Evolutionary conservation across 2,113 vertebrate genomes (phyloP).

Genomic region (Actinemys pallida): DNA sequence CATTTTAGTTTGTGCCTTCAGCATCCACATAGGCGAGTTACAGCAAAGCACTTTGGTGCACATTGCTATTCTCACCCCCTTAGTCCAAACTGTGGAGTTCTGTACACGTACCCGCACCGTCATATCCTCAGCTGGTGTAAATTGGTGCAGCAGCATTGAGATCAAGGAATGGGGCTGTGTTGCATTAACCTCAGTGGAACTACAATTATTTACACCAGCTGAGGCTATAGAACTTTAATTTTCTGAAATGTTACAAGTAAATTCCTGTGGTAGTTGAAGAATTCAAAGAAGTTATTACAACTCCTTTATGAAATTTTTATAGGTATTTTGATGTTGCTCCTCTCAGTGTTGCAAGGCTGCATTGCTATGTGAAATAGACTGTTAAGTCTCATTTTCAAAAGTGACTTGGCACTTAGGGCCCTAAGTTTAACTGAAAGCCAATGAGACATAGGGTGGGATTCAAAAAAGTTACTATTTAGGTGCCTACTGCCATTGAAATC

Average conservation of each 20-base stretch:
- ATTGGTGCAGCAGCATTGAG: rapidly evolving
- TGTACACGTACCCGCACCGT: background rate
- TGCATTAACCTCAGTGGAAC: background rate
- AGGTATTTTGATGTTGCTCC: background rate
- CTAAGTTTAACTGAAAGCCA: background rate
- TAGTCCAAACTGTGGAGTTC: background rate
- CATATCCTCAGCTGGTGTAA: background rate
- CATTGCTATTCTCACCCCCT: background rate
- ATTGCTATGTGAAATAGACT: background rate
- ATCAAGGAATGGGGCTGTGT: background rate
- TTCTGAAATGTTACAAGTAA: background rate
- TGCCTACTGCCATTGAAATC: no score
- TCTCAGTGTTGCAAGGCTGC: background rate
- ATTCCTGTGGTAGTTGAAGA: background rate
- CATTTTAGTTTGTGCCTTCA: background rate
- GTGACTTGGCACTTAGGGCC: background rate
- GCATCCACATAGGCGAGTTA: background rate
- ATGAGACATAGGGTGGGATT: background rate
- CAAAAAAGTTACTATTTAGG: no score
- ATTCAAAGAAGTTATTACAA: background rate
- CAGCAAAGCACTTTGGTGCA: background rate
- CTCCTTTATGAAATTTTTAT: background rate
- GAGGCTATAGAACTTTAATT: rapidly evolving
- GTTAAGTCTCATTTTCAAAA: background rate
- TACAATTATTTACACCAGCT: background rate